Conservation (phyloP, 2,888 invertebrate genomes). For the Aphodius granarius region DNA sequence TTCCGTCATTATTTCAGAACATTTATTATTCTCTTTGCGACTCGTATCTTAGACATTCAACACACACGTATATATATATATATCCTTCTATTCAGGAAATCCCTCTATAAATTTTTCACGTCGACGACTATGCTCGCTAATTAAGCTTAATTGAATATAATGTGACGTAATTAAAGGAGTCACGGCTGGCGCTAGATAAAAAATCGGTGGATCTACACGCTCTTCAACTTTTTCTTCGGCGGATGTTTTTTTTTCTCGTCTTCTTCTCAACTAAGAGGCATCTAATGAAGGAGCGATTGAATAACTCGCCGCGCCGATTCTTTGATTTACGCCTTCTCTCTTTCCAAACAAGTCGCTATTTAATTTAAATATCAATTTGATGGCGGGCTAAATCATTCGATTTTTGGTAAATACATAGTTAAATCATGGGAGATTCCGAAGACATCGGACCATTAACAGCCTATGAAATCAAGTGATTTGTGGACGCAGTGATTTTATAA, state of each 20-base stretch:
- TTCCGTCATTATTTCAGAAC: no score
- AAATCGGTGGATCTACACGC: not conserved
- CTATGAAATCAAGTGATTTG: not conserved
- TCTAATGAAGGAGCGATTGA: not conserved
- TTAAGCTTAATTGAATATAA: not conserved
- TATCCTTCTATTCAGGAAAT: not conserved
- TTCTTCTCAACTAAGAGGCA: not conserved
- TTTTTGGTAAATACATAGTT: not conserved
- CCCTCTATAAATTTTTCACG: not conserved
- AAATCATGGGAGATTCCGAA: not conserved
- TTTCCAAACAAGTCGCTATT: not conserved
- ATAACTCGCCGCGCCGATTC: not conserved
- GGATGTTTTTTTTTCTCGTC: not conserved
- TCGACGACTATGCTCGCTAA: not conserved
- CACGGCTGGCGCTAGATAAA: not conserved
- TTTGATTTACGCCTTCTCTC: not conserved
- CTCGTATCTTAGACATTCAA: not conserved
- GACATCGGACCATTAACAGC: not conserved
- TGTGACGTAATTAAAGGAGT: not conserved
- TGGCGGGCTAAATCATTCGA: not conserved
- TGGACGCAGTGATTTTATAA: not conserved
- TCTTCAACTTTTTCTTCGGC: not conserved
- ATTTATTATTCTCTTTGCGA: not conserved
- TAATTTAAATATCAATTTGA: not conserved
- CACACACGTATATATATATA: not conserved